Evolutionary conservation across 2,113 vertebrate species (phyloP).

Genomic region (Cromileptes altivelis): DNA sequence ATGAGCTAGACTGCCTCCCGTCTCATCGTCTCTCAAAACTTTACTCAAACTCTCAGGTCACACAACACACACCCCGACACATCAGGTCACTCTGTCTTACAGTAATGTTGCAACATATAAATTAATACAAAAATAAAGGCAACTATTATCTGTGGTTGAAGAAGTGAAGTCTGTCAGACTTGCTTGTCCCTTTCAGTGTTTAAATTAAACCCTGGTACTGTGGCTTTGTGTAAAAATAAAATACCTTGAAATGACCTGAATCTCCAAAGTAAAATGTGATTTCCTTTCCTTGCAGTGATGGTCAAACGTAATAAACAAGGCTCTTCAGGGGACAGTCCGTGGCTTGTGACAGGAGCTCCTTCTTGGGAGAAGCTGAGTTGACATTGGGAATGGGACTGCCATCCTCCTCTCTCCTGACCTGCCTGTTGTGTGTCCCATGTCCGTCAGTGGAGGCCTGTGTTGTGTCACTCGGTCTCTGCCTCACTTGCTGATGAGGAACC

Average conservation of each 20-base stretch:
- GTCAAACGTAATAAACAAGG: constrained; percentile 53
- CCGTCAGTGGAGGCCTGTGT: constrained; percentile 33
- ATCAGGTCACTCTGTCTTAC: constrained; percentile 16
- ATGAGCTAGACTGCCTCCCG: constrained; percentile 12
- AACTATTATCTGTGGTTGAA: constrained; percentile 66
- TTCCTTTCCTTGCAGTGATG: constrained; percentile 48
- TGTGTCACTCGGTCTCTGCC: constrained; percentile 10
- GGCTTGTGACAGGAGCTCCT: constrained; percentile 66
- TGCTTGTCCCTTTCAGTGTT: constrained; percentile 36
- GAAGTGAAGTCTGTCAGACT: constrained; percentile 42
- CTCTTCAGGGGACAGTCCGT: constrained; percentile 52
- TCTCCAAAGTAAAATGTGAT: constrained; percentile 69
- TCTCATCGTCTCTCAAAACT: constrained; percentile 1
- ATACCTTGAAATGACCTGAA: constrained; percentile 77
- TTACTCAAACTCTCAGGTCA: constrained; percentile 29
- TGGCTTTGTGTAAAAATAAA: constrained; percentile 75
- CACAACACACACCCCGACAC: constrained; percentile 33
- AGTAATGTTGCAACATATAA: constrained; percentile 58
- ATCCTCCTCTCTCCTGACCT: constrained; percentile 40
- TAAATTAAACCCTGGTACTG: constrained; percentile 52
- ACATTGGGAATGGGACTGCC: constrained; percentile 76
- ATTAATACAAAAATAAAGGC: constrained; percentile 82
- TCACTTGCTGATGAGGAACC: constrained; percentile 90
- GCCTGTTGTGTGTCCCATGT: constrained; percentile 14
- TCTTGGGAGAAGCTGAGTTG: constrained; percentile 81